Conservation (phyloP, 2,888 invertebrate genomes). For the Ectemnius continuus region DNA sequence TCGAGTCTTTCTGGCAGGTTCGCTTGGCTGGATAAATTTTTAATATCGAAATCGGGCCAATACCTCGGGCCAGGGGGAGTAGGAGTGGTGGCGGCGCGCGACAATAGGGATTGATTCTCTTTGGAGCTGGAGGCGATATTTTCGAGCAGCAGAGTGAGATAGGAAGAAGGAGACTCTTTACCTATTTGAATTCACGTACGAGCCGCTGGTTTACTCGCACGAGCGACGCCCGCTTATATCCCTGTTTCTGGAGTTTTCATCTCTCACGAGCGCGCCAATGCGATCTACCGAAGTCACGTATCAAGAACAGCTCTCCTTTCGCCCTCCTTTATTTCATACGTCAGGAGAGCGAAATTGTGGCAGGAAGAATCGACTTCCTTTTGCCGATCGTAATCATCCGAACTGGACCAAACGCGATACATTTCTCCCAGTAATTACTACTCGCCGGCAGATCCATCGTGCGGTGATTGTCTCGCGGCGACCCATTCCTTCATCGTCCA, state of each 20-base stretch:
- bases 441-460: no score
- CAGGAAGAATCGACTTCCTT: background rate
- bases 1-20: background rate
- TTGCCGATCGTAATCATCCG: background rate
- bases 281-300: background rate
- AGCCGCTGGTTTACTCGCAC: constrained; percentile 57
- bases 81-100: background rate
- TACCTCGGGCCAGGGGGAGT: background rate
- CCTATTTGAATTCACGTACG: constrained; percentile 57
- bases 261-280: constrained; percentile 46
- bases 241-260: constrained; percentile 60
- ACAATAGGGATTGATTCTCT: constrained; percentile 1
- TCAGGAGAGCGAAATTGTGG: background rate
- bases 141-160: constrained; percentile 1
- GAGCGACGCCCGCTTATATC: constrained; percentile 56
- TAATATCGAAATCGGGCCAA: constrained; percentile 3
- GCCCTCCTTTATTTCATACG: background rate
- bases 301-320: background rate
- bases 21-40: constrained; percentile 4
- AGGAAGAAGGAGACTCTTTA: no score
- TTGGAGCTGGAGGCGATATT: constrained; percentile 11
- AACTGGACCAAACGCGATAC: no score
- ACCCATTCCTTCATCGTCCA: no score
- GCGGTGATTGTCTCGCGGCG: no score
- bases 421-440: no score